Conservation (phyloP, 2,797 vertebrate genomes). For the Acanthopagrus latus region DNA sequence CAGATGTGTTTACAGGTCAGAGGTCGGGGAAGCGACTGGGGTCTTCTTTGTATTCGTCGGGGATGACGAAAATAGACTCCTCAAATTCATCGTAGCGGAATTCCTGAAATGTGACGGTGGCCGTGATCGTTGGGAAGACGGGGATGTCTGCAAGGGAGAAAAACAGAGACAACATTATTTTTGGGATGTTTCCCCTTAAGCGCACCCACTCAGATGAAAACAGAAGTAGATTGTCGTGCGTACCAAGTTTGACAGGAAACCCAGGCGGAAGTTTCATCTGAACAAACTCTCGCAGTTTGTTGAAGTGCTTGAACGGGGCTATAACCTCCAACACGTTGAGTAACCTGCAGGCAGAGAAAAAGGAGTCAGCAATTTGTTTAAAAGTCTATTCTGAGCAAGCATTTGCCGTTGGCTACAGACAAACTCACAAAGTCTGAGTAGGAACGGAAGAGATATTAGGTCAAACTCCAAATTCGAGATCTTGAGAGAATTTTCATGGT, state of each 20-base stretch:
- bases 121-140: constrained; percentile 97
- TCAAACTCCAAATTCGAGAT: no score
- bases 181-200: neutral
- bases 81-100: constrained; percentile 94
- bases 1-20: constrained; percentile 72
- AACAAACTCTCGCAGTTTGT: constrained; percentile 98
- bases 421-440: neutral
- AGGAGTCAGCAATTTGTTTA: constrained; percentile 7
- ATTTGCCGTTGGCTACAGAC: neutral
- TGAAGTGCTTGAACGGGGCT: constrained; percentile 99
- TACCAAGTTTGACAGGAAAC: constrained; percentile 97
- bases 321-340: constrained; percentile 97
- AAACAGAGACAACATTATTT: constrained; percentile 12
- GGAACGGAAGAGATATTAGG: constrained; percentile 6
- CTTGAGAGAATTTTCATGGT: no score
- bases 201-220: neutral
- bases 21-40: constrained; percentile 97
- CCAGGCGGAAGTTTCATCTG: constrained; percentile 99
- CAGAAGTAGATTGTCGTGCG: constrained; percentile 24
- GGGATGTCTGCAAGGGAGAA: constrained; percentile 88
- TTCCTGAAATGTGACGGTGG: constrained; percentile 99
- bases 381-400: neutral
- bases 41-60: constrained; percentile 94
- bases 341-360: constrained; percentile 84
- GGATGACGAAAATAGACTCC: constrained; percentile 92